Base-by-base conservation (phyloP, 2,888 invertebrate species). In the Diogma glabrata region DNA sequence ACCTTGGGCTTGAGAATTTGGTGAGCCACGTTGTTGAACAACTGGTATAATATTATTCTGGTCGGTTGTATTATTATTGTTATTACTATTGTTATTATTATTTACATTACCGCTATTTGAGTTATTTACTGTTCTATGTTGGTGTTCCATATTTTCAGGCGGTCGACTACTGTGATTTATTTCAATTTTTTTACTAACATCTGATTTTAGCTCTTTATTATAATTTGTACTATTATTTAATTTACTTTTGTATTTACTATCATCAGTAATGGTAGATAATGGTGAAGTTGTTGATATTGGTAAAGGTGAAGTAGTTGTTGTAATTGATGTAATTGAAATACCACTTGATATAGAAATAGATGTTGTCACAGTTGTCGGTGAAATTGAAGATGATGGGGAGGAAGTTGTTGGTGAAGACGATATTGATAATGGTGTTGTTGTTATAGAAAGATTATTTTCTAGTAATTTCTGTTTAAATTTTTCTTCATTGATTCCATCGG, bases 1-100 rank as follows among this genome's bases (percentile, higher is more conserved):
- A 43, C 89, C 89, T 61, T 83, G 83, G 33, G 74, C 73, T 56
- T 75, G 75, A 19, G 72, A 71, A 58, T 67, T 68, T 52, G 75
- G 75, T 16, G 78, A 77, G 49, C 64, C 68, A 3, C 67, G 62
- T 46, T 43, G 43, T 22, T 43, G 43, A 5, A 22, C 43, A 7
- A 43, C 43, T 8, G 43, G 43, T n/a, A 66, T 52, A 38, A 52
- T 52, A 28, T 52, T 57, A 36, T 55, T 56, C 10, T 57, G 59
- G 50, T 51, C 26, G 53, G 54, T 24, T 51, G 51, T 19, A 28
- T 51, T 17, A 30, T 48, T 46, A 40, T 36, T 28, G 6, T 23
- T 20, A 43, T 43, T 43, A 7, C 22, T 20, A n/a, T n/a, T n/a
- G n/a, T n/a, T n/a, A n/a, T n/a, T n/a, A n/a, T n/a, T n/a, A n/a